Evolutionary conservation across 2,113 vertebrate genomes (phyloP).

Genomic region (Riparia riparia): DNA sequence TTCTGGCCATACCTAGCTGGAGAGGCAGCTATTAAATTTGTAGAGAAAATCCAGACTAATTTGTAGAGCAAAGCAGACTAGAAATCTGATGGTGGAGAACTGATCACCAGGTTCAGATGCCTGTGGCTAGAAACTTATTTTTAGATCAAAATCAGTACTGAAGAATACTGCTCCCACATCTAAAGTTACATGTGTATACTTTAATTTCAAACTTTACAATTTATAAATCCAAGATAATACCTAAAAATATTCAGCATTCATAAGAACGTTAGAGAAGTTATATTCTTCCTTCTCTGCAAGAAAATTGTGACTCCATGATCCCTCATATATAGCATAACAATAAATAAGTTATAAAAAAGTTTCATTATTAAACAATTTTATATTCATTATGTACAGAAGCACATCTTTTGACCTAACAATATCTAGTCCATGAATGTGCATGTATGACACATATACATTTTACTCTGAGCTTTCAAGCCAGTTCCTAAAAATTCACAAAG

Average conservation of each 20-base stretch:
- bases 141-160: neutral
- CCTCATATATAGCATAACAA: neutral
- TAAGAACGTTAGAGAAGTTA: neutral
- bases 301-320: accelerated
- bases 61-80: neutral
- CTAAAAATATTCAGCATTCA: neutral
- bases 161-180: neutral
- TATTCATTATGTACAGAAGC: neutral
- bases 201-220: neutral
- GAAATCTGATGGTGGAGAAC: neutral
- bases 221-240: neutral
- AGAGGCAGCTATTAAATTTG: neutral
- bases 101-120: neutral
- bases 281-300: neutral
- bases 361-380: neutral
- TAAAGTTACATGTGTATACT: neutral
- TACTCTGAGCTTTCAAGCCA: neutral
- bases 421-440: neutral
- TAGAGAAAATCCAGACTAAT: neutral
- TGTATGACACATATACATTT: neutral
- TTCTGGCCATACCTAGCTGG: neutral
- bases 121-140: neutral
- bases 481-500: neutral
- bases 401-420: neutral
- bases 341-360: neutral